Evolutionary conservation across 2,797 vertebrate species (phyloP).

Genomic region (Arctocebus calabarensis): DNA sequence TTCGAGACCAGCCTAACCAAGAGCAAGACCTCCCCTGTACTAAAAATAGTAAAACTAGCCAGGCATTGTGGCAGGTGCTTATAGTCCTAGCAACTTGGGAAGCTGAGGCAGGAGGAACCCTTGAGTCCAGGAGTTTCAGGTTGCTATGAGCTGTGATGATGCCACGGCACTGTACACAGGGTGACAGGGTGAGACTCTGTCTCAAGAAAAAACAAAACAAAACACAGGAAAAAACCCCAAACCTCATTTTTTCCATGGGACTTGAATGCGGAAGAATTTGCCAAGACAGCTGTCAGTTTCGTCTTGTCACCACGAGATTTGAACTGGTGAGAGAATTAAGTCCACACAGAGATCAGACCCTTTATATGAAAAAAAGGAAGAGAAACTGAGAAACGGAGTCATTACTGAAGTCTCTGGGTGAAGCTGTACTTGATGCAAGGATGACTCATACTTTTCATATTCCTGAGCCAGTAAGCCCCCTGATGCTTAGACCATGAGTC

Average conservation of each 20-base stretch:
- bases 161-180: no score
- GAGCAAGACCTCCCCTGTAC: no score
- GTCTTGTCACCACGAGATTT: neutral
- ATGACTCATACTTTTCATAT: neutral
- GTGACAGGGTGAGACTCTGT: no score
- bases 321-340: neutral
- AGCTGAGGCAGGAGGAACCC: no score
- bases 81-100: no score
- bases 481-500: neutral
- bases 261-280: neutral
- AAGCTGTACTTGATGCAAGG: neutral
- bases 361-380: neutral
- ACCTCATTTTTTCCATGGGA: neutral
- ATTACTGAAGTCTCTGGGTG: neutral
- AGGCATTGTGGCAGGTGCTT: no score
- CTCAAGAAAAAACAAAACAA: neutral
- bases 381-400: neutral
- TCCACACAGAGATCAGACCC: neutral
- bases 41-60: no score
- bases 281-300: neutral
- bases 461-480: neutral
- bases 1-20: no score
- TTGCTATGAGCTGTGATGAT: no score
- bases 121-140: no score
- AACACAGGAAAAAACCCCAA: neutral